phyloP scores from a whole-genome alignment of 2,797 vertebrate species.

The Anguilla obscura region DNA sequence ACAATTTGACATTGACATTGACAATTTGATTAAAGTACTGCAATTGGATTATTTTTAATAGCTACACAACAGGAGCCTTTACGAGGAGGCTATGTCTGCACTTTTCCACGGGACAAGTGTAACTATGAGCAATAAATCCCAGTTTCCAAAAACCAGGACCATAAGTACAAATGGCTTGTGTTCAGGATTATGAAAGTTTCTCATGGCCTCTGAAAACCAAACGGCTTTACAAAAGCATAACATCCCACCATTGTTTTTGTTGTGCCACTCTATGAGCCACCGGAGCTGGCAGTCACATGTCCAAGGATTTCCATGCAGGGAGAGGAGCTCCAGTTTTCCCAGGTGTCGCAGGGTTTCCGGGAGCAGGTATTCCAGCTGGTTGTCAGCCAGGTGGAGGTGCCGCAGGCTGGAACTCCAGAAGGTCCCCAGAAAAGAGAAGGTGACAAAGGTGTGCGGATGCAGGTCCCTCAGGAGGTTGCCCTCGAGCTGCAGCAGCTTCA shows the following conservation, averaged over 20 bases:
- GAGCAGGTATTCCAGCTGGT: slow-evolving; percentile 69
- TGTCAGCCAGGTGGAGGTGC: slow-evolving; percentile 77
- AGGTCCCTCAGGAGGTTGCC: slow-evolving; percentile 74
- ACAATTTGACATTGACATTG: background rate
- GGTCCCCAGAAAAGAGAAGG: slow-evolving; percentile 70
- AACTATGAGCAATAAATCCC: background rate
- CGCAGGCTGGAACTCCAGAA: slow-evolving; percentile 77
- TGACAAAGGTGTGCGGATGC: slow-evolving; percentile 77
- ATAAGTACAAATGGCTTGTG: background rate
- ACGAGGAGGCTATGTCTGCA: background rate
- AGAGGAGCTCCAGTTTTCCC: slow-evolving; percentile 68
- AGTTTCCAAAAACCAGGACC: background rate
- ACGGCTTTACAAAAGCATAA: background rate
- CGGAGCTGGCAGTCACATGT: slow-evolving; percentile 74
- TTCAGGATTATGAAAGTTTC: background rate
- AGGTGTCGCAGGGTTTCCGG: slow-evolving; percentile 60
- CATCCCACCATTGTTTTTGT: slow-evolving; percentile 64
- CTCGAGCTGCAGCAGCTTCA: slow-evolving; percentile 78
- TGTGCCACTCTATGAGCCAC: slow-evolving; percentile 75
- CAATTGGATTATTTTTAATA: background rate
- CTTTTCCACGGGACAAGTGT: background rate
- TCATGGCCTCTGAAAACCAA: background rate
- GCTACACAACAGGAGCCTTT: background rate
- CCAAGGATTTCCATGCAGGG: slow-evolving; percentile 77
- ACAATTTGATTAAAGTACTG: background rate